These are phyloP conservation scores for Nothoprocta pentlandii DNA, from an alignment of 2,113 vertebrate species.

Conservation along the genomic window DNA sequence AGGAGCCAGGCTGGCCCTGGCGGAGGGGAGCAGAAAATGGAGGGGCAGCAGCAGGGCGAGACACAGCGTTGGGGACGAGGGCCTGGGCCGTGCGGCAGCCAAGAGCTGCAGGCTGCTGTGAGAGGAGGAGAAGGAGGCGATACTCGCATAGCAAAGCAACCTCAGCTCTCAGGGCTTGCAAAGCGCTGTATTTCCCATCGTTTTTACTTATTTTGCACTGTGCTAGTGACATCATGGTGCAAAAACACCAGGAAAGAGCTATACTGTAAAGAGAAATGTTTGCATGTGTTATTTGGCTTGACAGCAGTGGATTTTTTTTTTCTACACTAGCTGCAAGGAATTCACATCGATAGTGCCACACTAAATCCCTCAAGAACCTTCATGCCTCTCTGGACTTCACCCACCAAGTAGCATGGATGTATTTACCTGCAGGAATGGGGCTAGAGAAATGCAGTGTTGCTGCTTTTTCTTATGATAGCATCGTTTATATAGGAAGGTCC, in stretches of 20 bases:
- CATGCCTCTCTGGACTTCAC: background rate
- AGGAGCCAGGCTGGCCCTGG: background rate
- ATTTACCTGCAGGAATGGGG: background rate
- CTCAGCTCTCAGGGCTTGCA: background rate
- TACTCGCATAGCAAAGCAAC: background rate
- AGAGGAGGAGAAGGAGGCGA: background rate
- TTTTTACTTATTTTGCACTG: background rate
- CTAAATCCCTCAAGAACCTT: background rate
- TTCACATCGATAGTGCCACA: background rate
- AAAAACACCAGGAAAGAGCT: background rate
- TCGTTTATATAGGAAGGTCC: background rate
- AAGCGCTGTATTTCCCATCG: background rate
- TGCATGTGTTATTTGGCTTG: background rate
- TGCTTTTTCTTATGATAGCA: background rate
- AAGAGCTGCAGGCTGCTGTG: background rate
- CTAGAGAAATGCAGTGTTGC: background rate
- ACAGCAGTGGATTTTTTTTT: no score
- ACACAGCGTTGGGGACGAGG: background rate
- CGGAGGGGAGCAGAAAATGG: background rate
- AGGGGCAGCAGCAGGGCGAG: background rate
- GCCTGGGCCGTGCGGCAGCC: background rate
- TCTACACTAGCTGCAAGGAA: background rate
- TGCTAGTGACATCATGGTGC: accelerated
- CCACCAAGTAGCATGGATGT: background rate
- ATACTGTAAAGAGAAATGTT: background rate